Evolutionary conservation across 2,113 vertebrate species (phyloP).

Genomic region (Xenopus tropicalis): UCB_Xtro_10.0 CM004444.2:23418001-23418500

Average conservation of each 20-base stretch:
- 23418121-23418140: neutral
- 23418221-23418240: neutral
- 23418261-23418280: neutral
- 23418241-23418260: conserved; percentile 1
- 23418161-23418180: neutral
- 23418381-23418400: neutral
- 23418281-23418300: neutral
- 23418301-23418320: neutral
- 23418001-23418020: neutral
- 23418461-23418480: too few relatives aligned
- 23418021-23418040: neutral
- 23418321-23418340: neutral
- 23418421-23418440: neutral
- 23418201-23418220: neutral
- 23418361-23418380: neutral
- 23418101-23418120: conserved; percentile 1
- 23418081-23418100: neutral
- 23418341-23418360: neutral
- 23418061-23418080: neutral
- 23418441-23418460: neutral
- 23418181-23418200: neutral
- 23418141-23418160: neutral
- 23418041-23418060: neutral
- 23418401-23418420: neutral
- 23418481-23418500: too few relatives aligned